phyloP scores from a whole-genome alignment of 2,888 invertebrate species.

The Hylaea fasciaria region DNA sequence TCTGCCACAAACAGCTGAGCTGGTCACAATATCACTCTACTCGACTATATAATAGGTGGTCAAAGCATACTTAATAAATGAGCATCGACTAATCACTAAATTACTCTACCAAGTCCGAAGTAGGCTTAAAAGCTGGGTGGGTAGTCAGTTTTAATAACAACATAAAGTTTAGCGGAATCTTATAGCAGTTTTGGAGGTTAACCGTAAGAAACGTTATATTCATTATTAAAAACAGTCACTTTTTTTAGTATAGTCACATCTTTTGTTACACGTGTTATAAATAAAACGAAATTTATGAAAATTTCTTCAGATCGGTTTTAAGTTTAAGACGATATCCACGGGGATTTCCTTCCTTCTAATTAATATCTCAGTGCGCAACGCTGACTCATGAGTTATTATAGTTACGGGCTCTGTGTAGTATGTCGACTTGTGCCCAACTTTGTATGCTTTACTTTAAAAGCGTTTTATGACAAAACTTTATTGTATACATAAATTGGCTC shows the following conservation, averaged over 20 bases:
- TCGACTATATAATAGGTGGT: too few relatives aligned
- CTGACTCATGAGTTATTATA: slow-evolving; percentile 1
- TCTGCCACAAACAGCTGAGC: too few relatives aligned
- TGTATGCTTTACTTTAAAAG: slow-evolving; percentile 15
- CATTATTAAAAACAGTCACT: too few relatives aligned
- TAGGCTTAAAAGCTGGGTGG: too few relatives aligned
- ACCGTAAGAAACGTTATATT: neutral
- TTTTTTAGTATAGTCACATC: neutral
- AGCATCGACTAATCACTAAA: too few relatives aligned
- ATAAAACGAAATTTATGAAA: too few relatives aligned
- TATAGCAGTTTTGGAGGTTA: neutral
- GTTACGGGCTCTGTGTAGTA: neutral
- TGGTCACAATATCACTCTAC: too few relatives aligned
- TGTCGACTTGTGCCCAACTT: slow-evolving; percentile 18
- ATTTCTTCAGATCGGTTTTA: too few relatives aligned
- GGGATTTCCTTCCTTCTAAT: neutral
- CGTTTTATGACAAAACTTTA: slow-evolving; percentile 12
- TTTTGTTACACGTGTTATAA: neutral
- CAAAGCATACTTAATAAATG: too few relatives aligned
- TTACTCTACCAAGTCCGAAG: too few relatives aligned
- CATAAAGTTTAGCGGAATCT: too few relatives aligned
- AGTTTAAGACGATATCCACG: neutral
- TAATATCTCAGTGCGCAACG: slow-evolving; percentile 6
- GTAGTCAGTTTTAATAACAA: too few relatives aligned
- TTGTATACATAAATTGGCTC: slow-evolving; percentile 1